These are phyloP conservation scores for Phylloscopus collybita DNA, from an alignment of 2,797 vertebrate genomes.

Conservation along the genomic window DNA sequence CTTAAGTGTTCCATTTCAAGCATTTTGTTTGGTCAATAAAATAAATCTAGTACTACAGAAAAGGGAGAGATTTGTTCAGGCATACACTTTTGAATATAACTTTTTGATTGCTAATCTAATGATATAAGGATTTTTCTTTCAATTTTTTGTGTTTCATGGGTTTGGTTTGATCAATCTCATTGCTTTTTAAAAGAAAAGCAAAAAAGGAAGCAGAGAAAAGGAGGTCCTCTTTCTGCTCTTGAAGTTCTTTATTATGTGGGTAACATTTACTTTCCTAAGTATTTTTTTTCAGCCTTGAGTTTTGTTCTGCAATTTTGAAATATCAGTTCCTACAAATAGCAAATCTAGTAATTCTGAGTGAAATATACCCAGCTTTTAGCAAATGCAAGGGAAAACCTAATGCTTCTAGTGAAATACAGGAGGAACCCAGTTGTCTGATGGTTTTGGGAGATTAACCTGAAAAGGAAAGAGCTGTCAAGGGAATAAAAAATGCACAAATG, in stretches of 20 bases:
- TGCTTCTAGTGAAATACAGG: not conserved
- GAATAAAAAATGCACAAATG: not conserved
- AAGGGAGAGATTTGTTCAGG: constrained; percentile 31
- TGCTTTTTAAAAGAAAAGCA: not conserved
- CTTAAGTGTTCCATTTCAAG: not conserved
- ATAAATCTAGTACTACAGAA: not conserved
- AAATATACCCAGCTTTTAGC: not conserved
- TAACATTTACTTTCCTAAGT: not conserved
- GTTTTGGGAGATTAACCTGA: not conserved
- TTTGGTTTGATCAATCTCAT: not conserved
- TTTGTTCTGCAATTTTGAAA: not conserved
- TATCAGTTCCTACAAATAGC: not conserved
- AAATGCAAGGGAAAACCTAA: not conserved
- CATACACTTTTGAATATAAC: not conserved
- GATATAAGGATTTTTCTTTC: not conserved
- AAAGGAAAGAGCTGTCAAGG: not conserved
- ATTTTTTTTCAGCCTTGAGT: not conserved
- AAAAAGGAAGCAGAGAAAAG: not conserved
- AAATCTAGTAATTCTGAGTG: not conserved
- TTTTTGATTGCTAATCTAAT: not conserved
- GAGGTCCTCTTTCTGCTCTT: not conserved
- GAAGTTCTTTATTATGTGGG: not conserved
- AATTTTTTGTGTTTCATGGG: not conserved
- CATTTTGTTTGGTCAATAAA: not conserved
- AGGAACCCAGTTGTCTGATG: not conserved